These are phyloP conservation scores for Fregetta grallaria DNA, from an alignment of 2,113 vertebrate species.

Conservation along the genomic window DNA sequence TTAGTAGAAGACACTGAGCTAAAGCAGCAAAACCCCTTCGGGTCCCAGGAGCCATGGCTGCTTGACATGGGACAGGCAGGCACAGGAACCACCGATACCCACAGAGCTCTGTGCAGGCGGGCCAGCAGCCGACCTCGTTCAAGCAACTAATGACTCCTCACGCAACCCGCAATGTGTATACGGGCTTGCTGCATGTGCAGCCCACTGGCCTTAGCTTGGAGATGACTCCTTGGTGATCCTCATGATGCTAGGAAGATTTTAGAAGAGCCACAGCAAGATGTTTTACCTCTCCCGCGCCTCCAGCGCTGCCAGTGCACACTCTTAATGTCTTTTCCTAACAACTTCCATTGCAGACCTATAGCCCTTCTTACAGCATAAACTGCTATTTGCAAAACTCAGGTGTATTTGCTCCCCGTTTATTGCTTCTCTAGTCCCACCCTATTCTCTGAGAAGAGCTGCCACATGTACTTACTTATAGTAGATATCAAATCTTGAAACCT, in stretches of 20 bases:
- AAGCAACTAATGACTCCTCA: neutral
- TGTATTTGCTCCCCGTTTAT: fast-evolving
- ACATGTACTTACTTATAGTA: constrained; percentile 91
- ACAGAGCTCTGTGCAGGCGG: neutral
- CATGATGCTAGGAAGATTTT: neutral
- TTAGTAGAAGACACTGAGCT: neutral
- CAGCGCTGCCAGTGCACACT: neutral
- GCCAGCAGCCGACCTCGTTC: neutral
- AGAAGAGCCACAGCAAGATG: neutral
- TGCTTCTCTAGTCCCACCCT: neutral
- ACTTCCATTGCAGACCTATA: fast-evolving
- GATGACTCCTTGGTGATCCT: neutral
- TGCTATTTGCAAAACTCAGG: neutral
- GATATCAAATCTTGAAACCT: constrained; percentile 95
- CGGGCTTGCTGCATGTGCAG: neutral
- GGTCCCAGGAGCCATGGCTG: neutral
- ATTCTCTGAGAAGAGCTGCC: neutral
- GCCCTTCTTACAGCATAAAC: neutral
- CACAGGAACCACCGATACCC: fast-evolving
- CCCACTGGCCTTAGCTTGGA: neutral
- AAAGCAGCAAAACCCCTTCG: neutral
- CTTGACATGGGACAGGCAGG: fast-evolving
- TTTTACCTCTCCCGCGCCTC: neutral
- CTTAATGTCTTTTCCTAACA: neutral
- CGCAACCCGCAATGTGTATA: fast-evolving